Conservation (phyloP, 2,113 vertebrate species). For the Rhinogobius similis region DNA sequence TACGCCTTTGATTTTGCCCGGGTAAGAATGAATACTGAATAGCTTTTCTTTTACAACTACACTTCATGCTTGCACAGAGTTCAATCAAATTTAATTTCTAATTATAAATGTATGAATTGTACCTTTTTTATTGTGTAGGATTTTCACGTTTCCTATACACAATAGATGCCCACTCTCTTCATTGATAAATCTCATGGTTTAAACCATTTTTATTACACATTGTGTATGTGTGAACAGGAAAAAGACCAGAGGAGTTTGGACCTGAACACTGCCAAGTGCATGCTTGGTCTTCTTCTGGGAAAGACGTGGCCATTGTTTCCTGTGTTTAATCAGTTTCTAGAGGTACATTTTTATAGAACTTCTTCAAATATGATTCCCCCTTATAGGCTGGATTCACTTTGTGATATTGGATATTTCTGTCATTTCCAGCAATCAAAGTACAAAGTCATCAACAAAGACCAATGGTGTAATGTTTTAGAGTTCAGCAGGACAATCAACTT, state of each 20-base stretch:
- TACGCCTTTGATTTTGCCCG: conserved; percentile 99
- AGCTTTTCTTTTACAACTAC: neutral
- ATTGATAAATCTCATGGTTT: neutral
- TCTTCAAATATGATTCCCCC: neutral
- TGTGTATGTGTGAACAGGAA: conserved; percentile 80
- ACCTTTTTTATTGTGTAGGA: too few relatives aligned
- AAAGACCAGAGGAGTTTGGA: conserved; percentile 99
- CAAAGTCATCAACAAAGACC: conserved; percentile 99
- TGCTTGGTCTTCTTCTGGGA: conserved; percentile 97
- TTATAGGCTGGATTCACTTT: neutral
- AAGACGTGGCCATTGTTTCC: conserved; percentile 99
- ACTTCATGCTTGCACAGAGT: neutral
- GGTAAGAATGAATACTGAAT: conserved; percentile 77
- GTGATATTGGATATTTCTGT: conserved; percentile 21
- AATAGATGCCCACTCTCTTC: too few relatives aligned
- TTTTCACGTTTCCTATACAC: too few relatives aligned
- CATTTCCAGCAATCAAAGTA: conserved; percentile 94
- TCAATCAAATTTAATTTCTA: too few relatives aligned
- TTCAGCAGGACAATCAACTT: conserved; percentile 99
- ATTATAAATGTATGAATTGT: too few relatives aligned
- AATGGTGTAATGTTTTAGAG: conserved; percentile 99
- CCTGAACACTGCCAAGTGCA: conserved; percentile 98
- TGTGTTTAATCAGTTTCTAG: conserved; percentile 98
- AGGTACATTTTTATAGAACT: conserved; percentile 78
- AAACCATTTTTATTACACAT: neutral